These are phyloP conservation scores for Ammospiza nelsoni DNA, from an alignment of 2,113 vertebrate genomes.

Conservation along the genomic window DNA sequence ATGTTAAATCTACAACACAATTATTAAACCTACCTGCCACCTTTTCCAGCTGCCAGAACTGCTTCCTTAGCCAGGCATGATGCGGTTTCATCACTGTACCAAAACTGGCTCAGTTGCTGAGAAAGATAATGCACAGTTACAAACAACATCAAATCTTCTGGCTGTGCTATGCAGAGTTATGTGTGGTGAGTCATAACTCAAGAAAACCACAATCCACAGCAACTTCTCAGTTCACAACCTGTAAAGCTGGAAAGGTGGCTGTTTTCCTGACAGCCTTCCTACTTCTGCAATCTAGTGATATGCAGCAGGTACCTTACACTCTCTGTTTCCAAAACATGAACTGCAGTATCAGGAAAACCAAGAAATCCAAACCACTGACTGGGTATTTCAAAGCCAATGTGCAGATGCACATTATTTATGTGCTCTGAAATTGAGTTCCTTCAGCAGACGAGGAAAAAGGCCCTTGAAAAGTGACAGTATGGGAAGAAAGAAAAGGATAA, in stretches of 20 bases:
- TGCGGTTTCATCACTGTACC: conserved; percentile 92
- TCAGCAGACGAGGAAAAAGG: background rate
- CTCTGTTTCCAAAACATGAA: background rate
- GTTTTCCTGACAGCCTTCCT: background rate
- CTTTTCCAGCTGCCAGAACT: conserved; percentile 80
- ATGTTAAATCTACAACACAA: background rate
- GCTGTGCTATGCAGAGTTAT: background rate
- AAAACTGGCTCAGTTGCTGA: conserved; percentile 96
- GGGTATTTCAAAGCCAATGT: background rate
- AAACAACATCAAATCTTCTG: background rate
- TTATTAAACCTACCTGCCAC: conserved; percentile 82
- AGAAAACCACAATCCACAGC: background rate
- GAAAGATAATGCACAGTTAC: background rate
- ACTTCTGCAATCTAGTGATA: background rate
- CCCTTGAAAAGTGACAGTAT: background rate
- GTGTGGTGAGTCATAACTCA: background rate
- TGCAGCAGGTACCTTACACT: background rate
- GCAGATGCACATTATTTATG: background rate
- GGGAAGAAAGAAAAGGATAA: background rate
- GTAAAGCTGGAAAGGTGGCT: background rate
- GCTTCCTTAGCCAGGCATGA: conserved; percentile 82
- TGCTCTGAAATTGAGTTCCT: background rate
- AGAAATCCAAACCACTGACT: background rate
- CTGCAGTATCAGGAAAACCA: background rate
- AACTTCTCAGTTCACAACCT: background rate